Evolutionary conservation across 1,140 invertebrate species (phyloP), one percentile per base, ranked within the genome.

Genomic region (Melanaphis sacchari): DNA sequence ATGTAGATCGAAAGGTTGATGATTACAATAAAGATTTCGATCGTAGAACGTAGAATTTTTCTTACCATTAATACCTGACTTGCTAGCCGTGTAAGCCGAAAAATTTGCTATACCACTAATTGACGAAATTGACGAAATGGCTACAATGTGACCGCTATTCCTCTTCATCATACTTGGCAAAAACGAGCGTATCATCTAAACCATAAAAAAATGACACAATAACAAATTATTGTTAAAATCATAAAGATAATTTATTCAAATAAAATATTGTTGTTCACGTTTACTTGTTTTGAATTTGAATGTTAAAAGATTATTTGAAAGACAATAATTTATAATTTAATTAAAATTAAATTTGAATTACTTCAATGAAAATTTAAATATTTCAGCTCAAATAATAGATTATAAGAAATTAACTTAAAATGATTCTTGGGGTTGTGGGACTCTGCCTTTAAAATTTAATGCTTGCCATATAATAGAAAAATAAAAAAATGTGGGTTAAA

Each of bases 141-240:
- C 99, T 3, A 99, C 98, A 94, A 99, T 97, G 94, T 99, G 99
- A 0, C 99, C 99, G 93, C 97, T 96, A 95, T 98, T 97, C 36
- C 96, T 96, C 91, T 97, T 96, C 96, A 99, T 98, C 99, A 99
- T 99, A 90, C 97, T 96, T 0, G 98, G 98, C n/a, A 99, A 95
- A 95, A 98, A 98, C 0, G 97, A 96, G 95, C 97, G 97, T 0
- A 96, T 96, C 1, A 97, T 97, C 97, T 97, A 94, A 36, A 76
- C 31, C 59, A 76, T 36, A 5, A 38, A 36, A 54, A 52, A 38
- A 26, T 43, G 38, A 38, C 21, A 52, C 26, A 2, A 8, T 24
- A 8, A 24, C 38, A 8, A 84, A 43, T 87, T 46, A 0, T 5
- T 18, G 24, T 46, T 43, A 46, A 43, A 87, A 87, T 87, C 11